phyloP scores from a whole-genome alignment of 2,888 invertebrate genomes.

The Cryptocheilus praepositus region DNA sequence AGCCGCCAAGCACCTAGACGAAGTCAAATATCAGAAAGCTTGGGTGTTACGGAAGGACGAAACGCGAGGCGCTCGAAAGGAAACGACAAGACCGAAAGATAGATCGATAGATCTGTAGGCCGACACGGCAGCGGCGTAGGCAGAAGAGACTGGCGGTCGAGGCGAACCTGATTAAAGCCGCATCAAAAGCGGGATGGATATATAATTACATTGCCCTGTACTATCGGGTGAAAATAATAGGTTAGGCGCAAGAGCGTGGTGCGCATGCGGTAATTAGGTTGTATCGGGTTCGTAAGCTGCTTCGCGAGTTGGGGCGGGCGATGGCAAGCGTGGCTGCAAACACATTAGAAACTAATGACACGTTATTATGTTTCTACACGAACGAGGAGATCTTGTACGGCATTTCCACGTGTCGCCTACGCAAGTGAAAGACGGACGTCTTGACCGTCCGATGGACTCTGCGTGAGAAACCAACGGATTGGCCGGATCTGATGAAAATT shows the following conservation, averaged over 20 bases:
- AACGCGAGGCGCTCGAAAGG: too few relatives aligned
- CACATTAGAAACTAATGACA: slow-evolving; percentile 68
- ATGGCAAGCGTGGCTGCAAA: slow-evolving; percentile 53
- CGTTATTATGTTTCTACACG: slow-evolving; percentile 62
- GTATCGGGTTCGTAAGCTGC: slow-evolving; percentile 66
- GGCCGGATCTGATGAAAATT: too few relatives aligned
- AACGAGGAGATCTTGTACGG: slow-evolving; percentile 21
- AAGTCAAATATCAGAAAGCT: too few relatives aligned
- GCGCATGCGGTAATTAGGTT: slow-evolving; percentile 68
- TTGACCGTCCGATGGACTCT: too few relatives aligned
- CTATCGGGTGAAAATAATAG: slow-evolving; percentile 71
- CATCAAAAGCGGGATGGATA: slow-evolving; percentile 70
- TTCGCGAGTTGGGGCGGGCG: slow-evolving; percentile 36
- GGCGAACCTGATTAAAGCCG: slow-evolving; percentile 59
- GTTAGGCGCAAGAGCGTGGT: slow-evolving; percentile 56
- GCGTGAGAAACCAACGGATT: too few relatives aligned
- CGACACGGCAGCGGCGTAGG: too few relatives aligned
- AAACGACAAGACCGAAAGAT: too few relatives aligned
- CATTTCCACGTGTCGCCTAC: slow-evolving; percentile 11
- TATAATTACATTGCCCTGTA: slow-evolving; percentile 67
- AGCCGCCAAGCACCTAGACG: too few relatives aligned
- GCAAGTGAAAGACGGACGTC: too few relatives aligned
- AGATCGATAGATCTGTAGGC: too few relatives aligned
- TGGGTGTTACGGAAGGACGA: too few relatives aligned
- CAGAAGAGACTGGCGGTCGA: too few relatives aligned